Conservation (phyloP, 1,140 invertebrate species). For the Akabosia matsudoensis region DNA sequence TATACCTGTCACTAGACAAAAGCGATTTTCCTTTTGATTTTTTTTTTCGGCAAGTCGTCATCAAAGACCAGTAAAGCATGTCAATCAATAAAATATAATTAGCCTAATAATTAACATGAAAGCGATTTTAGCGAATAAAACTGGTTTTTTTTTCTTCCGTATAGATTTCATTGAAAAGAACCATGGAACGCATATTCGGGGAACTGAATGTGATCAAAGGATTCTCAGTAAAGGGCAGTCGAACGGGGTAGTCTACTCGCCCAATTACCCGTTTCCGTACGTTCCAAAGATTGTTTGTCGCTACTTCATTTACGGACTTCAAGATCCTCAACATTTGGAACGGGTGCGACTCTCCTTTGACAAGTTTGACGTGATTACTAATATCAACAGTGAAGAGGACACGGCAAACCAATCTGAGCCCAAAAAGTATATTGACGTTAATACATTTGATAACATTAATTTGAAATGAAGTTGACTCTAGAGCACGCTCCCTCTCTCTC, state of each 20-base stretch:
- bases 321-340: slow-evolving; percentile 91
- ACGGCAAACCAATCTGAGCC: slow-evolving; percentile 26
- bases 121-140: too few relatives aligned
- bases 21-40: not conserved
- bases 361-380: slow-evolving; percentile 84
- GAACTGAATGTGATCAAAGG: slow-evolving; percentile 95
- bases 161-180: slow-evolving; percentile 89
- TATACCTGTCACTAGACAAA: slow-evolving; percentile 7
- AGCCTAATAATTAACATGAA: too few relatives aligned
- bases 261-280: slow-evolving; percentile 91
- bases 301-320: slow-evolving; percentile 96
- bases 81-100: too few relatives aligned
- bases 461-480: too few relatives aligned
- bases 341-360: slow-evolving; percentile 82
- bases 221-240: slow-evolving; percentile 90
- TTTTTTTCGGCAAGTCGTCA: too few relatives aligned
- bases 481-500: too few relatives aligned
- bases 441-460: too few relatives aligned
- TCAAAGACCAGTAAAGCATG: too few relatives aligned
- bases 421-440: slow-evolving; percentile 5
- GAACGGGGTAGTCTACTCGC: slow-evolving; percentile 84
- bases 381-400: slow-evolving; percentile 66
- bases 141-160: too few relatives aligned
- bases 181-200: slow-evolving; percentile 77
- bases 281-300: slow-evolving; percentile 91